A percentile compares a stretch with the other conserved stretches of the same genome.
Conservation (phyloP, 2,797 vertebrate species). For the Taeniopygia guttata region DNA sequence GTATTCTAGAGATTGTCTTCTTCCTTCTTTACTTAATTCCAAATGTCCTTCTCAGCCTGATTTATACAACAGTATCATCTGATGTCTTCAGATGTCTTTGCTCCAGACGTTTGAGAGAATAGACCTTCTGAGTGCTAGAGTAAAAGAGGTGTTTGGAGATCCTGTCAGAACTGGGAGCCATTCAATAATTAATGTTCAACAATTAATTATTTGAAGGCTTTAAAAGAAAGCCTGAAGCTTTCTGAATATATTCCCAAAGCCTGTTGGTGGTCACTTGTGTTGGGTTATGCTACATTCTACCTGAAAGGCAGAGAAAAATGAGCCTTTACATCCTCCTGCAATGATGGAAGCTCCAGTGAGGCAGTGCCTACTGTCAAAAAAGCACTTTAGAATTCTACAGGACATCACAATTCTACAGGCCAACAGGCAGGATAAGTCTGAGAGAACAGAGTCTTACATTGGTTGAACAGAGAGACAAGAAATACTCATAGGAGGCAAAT, state of each 20-base stretch:
- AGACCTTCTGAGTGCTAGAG: neutral
- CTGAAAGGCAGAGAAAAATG: neutral
- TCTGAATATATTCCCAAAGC: neutral
- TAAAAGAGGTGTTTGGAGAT: neutral
- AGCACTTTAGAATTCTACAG: neutral
- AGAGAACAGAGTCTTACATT: neutral
- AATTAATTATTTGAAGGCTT: neutral
- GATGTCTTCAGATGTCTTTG: neutral
- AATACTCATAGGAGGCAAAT: neutral
- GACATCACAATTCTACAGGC: neutral
- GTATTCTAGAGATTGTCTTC: neutral
- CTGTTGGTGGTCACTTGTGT: neutral
- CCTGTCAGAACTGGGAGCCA: neutral
- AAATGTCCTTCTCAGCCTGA: neutral
- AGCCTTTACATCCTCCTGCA: neutral
- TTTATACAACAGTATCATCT: neutral
- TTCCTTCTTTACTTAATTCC: neutral
- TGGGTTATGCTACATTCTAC: neutral
- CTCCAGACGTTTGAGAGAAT: neutral
- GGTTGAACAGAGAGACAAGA: neutral
- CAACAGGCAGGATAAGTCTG: neutral
- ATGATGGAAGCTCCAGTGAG: neutral
- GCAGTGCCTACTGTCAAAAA: fast-evolving
- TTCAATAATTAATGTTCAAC: neutral
- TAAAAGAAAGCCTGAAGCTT: neutral